Percentiles rank a stretch among this genome's conserved stretches.
These are phyloP conservation scores for Ctenoplectra terminalis DNA, from an alignment of 1,140 invertebrate genomes.

Conservation along the genomic window DNA sequence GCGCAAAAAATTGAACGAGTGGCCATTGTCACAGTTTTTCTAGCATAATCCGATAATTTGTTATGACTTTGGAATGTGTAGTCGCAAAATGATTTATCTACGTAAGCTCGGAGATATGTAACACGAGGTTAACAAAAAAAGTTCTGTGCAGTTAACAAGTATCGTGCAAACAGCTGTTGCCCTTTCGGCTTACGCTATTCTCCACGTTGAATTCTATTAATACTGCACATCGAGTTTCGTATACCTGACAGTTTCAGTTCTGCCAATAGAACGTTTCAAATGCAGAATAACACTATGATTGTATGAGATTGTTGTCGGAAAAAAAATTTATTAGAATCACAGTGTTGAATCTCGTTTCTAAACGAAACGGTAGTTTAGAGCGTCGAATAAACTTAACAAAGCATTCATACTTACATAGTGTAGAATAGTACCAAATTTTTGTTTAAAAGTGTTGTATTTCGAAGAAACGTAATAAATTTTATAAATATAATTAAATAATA, in stretches of 20 bases:
- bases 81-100: not conserved
- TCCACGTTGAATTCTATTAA: conserved; percentile 19
- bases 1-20: not conserved
- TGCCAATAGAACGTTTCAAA: not conserved
- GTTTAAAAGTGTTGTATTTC: no score
- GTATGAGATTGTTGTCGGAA: not conserved
- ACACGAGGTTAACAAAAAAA: not conserved
- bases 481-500: no score
- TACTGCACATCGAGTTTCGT: conserved; percentile 35
- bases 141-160: not conserved
- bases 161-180: not conserved
- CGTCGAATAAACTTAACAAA: no score
- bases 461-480: no score
- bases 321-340: no score
- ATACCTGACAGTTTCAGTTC: conserved; percentile 8
- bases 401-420: no score
- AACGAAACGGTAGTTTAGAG: no score
- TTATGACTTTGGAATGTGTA: not conserved
- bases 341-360: no score
- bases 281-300: not conserved
- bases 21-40: not conserved
- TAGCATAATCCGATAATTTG: not conserved
- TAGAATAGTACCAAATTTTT: no score
- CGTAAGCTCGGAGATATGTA: not conserved
- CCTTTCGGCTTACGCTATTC: not conserved